Evolutionary conservation across 2,888 invertebrate genomes (phyloP).

Genomic region (Cheilosia vernalis): DNA sequence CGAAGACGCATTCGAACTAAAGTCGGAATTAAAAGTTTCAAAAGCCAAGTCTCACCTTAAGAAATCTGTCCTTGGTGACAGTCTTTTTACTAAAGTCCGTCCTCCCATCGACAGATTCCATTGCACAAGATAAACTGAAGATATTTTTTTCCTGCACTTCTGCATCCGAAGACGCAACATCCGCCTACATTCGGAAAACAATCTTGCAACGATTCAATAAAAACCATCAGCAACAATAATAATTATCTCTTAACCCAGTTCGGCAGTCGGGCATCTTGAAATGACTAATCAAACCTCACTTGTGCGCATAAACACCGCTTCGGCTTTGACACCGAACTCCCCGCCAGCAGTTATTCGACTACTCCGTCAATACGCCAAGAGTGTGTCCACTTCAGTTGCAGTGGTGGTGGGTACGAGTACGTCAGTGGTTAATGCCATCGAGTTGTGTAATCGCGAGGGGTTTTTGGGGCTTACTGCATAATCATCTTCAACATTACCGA

Average conservation of each 20-base stretch:
- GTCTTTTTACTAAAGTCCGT: no score
- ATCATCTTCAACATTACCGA: conserved; percentile 2
- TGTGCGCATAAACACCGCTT: conserved; percentile 31
- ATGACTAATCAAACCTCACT: conserved; percentile 22
- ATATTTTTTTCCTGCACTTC: neutral
- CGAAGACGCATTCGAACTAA: no score
- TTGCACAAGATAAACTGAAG: no score
- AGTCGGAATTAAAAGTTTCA: no score
- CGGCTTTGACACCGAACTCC: conserved; percentile 2
- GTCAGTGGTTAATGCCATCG: conserved; percentile 7
- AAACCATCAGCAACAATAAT: neutral
- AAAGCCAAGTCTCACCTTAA: no score
- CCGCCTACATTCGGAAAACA: neutral
- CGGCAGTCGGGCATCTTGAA: conserved; percentile 21
- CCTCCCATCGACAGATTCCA: no score
- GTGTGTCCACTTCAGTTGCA: conserved; percentile 28
- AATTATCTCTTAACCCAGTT: conserved; percentile 53
- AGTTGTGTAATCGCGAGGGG: conserved; percentile 12
- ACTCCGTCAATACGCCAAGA: conserved; percentile 35
- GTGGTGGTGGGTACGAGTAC: neutral
- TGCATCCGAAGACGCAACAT: neutral
- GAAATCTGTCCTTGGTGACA: no score
- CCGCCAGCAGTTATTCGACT: neutral
- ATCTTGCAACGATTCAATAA: neutral
- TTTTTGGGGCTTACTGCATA: conserved; percentile 21